These are phyloP conservation scores for Achlya flavicornis DNA, from an alignment of 2,888 invertebrate species.

Conservation along the genomic window DNA sequence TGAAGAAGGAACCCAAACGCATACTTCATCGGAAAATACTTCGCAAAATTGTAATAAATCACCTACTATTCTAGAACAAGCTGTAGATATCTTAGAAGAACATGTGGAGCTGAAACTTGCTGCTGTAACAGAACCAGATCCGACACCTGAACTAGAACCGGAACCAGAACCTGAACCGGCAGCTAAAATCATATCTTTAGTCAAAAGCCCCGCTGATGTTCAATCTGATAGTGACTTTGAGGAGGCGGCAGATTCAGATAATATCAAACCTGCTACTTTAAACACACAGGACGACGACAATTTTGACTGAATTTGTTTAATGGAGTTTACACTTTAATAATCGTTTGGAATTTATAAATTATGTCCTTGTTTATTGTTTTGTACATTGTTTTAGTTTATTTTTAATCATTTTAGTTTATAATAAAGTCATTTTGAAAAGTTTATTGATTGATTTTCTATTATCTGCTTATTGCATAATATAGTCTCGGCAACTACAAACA, in stretches of 20 bases:
- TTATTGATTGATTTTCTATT: too few relatives aligned
- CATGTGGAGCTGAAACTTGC: neutral
- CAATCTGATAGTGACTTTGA: constrained; percentile 2
- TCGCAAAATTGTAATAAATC: neutral
- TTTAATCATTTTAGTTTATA: neutral
- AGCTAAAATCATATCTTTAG: neutral
- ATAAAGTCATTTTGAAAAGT: neutral
- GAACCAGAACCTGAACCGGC: neutral
- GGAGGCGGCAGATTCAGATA: neutral
- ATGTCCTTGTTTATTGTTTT: constrained; percentile 1
- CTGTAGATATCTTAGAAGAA: constrained; percentile 2
- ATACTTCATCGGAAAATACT: constrained; percentile 3
- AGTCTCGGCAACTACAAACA: constrained; percentile 11
- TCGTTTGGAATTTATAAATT: neutral
- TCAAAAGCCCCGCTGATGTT: constrained; percentile 1
- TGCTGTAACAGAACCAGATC: neutral
- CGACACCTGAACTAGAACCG: neutral
- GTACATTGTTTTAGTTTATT: neutral
- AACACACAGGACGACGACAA: neutral
- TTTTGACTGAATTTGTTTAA: neutral
- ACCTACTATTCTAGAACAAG: neutral
- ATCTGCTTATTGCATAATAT: too few relatives aligned
- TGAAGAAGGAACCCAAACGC: constrained; percentile 18
- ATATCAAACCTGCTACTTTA: neutral
- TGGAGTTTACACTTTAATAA: neutral